phyloP scores from a whole-genome alignment of 1,140 invertebrate species.

The Ceratosolen fusciceps region DNA sequence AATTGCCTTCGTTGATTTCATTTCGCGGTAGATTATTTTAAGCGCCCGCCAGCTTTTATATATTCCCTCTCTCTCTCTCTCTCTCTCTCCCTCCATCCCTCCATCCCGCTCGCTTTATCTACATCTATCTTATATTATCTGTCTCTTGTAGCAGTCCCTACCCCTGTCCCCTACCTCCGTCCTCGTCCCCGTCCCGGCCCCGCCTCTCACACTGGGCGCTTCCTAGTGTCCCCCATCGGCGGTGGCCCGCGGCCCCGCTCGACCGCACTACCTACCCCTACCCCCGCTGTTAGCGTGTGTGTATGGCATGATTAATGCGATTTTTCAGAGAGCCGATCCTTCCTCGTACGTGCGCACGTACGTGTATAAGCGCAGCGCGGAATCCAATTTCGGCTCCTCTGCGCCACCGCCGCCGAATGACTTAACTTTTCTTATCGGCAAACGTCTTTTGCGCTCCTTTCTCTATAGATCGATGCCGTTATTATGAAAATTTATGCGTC shows the following conservation, averaged over 20 bases:
- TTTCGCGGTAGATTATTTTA: slow-evolving; percentile 69
- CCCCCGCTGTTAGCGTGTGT: background rate
- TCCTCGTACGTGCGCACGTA: slow-evolving; percentile 12
- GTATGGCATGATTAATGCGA: slow-evolving; percentile 62
- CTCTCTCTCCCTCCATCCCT: too few relatives aligned
- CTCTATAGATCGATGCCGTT: slow-evolving; percentile 40
- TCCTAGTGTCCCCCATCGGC: background rate
- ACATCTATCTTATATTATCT: background rate
- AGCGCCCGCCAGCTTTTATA: slow-evolving; percentile 53
- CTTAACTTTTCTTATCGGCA: slow-evolving; percentile 53
- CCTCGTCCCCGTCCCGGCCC: too few relatives aligned
- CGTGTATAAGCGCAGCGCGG: background rate
- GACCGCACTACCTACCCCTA: background rate
- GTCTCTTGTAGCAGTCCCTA: too few relatives aligned
- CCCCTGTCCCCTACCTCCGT: too few relatives aligned
- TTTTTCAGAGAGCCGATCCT: slow-evolving; percentile 51
- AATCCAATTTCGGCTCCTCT: slow-evolving; percentile 42
- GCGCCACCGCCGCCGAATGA: slow-evolving; percentile 50
- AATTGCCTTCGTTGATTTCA: slow-evolving; percentile 71
- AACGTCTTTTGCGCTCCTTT: slow-evolving; percentile 22
- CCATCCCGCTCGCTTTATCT: slow-evolving; percentile 1
- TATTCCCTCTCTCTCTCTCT: background rate
- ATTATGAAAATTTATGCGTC: slow-evolving; percentile 47
- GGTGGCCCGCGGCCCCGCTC: background rate
- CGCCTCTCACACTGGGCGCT: too few relatives aligned